Base-by-base conservation (phyloP, 2,113 vertebrate species). In the Oxygymnocypris stewartii region DNA sequence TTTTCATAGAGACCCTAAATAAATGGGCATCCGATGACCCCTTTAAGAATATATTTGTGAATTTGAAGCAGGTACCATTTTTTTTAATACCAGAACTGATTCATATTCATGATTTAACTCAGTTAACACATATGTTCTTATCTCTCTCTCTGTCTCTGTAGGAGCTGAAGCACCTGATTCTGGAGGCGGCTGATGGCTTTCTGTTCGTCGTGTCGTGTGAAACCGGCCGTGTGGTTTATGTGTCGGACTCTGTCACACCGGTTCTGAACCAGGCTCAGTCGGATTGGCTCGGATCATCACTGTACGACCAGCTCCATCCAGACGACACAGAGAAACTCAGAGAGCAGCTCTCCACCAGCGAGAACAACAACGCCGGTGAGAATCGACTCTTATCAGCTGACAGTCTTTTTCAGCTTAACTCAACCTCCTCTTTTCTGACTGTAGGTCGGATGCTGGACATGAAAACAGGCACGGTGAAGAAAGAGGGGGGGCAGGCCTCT, bases 151-250 rank as follows among this genome's bases (percentile, higher is more conserved):
- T 84, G 57, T 89, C 35, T 86, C 23, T 61, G 2, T 85, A 99
- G 98, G 98, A 99, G 2, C 94, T 99, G 84, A 99, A 99, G 85
- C 98, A 99, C 91, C 93, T 99, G 88, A 98, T 99, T 87, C 91
- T 99, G 73, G 98, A 99, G 89, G 98, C 98, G 0, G 98, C 97
- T 0, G 98, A 99, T 0, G 98, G 98, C 23, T 99, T 99, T 91
- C 94, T 99, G 44, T 99, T 99, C 57, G 98, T 99, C 37, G 98
- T 98, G 85, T 99, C 98, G 0, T 99, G 98, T 42, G 98, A 99
- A 92, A 97, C 96, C 0, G 98, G 97, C 0, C 93, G 97, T 0
- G 93, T 99, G 63, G 97, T 99, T 0, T 99, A 99, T 0, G 97
- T 99, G 69, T 99, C 98, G 0, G 98, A 99, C 87, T 99, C 98